Base-by-base conservation (phyloP, 2,888 invertebrate species). In the Megastigmus dorsalis region DNA sequence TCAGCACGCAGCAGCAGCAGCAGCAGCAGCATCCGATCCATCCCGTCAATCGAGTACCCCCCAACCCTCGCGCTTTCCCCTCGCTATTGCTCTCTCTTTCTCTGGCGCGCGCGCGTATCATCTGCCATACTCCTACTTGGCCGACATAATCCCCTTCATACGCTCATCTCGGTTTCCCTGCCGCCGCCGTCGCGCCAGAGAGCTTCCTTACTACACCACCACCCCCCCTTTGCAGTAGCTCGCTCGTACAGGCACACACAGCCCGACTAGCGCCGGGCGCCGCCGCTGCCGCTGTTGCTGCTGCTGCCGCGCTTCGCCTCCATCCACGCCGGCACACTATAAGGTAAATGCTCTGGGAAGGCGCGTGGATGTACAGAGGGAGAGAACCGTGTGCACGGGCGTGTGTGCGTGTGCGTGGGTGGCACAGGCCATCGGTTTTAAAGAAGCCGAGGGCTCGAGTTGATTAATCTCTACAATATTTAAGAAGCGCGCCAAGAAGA, bases 401-500 rank as follows among this genome's bases (percentile, higher is more conserved):
- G 2, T 18, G 45, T 9, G 38, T 13, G 1, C 18, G 2, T 18
- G 45, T 9, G 38, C 38, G 38, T 28, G 26, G 3, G 52, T n/a
- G 5, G 52, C 30, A 28, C 18, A 20, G 15, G 33, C 38, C 65
- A 52, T 52, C 28, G 52, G 43, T 55, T 67, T 45, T 18, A 28
- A 41, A 54, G 54, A 30, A 15, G 26, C 50, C 5, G 13, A 20
- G 33, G 62, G 73, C 69, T 70, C 59, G 80, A 81, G 81, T 83
- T 84, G 84, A 85, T 85, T 85, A 85, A 85, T 84, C 82, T 81
- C 80, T 84, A 80, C 82, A 82, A 84, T 85, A 85, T 85, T 85
- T 83, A 85, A 83, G 82, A 80, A 82, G 80, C 78, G 62, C 55
- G 36, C 72, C 50, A 54, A 45, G 67, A 78, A 67, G 78, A 77